A percentile compares a stretch with the other conserved stretches of the same genome.
These are phyloP conservation scores for Megalopta genalis DNA, from an alignment of 1,140 invertebrate species.

Conservation along the genomic window DNA sequence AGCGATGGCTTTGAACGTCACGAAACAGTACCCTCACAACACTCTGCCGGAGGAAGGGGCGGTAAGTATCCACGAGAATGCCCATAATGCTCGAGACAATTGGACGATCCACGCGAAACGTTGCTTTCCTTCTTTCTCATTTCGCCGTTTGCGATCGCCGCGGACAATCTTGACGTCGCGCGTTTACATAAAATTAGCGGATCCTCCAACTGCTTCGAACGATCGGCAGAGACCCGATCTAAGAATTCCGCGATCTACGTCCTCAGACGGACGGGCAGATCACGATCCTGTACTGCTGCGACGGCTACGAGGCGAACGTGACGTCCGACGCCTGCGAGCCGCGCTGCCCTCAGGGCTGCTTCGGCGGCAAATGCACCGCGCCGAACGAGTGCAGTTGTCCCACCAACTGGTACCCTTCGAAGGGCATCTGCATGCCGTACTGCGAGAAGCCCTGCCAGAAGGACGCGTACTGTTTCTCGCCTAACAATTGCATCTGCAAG, in stretches of 20 bases:
- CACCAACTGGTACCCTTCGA: conserved; percentile 65
- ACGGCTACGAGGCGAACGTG: conserved; percentile 69
- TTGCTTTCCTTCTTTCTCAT: too few species aligned
- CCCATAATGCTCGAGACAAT: background rate
- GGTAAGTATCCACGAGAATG: conserved; percentile 24
- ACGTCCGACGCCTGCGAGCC: conserved; percentile 71
- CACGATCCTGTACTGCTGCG: conserved; percentile 76
- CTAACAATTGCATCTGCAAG: conserved; percentile 75
- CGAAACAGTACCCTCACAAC: conserved; percentile 45
- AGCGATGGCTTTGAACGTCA: conserved; percentile 44
- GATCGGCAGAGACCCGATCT: background rate
- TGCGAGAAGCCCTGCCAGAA: conserved; percentile 68
- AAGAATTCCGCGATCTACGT: background rate
- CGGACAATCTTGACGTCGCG: too few species aligned
- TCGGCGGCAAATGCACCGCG: conserved; percentile 74
- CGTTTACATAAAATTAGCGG: too few species aligned
- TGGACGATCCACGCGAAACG: too few species aligned
- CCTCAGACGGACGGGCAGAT: conserved; percentile 58
- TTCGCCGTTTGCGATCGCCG: too few species aligned
- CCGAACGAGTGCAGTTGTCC: conserved; percentile 72
- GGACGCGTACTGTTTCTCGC: conserved; percentile 75
- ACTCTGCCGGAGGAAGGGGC: conserved; percentile 26
- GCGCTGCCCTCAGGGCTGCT: conserved; percentile 75
- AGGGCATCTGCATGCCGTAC: conserved; percentile 72
- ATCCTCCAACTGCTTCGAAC: background rate